These are phyloP conservation scores for Perodicticus potto DNA, from an alignment of 2,797 vertebrate genomes.

Conservation along the genomic window DNA sequence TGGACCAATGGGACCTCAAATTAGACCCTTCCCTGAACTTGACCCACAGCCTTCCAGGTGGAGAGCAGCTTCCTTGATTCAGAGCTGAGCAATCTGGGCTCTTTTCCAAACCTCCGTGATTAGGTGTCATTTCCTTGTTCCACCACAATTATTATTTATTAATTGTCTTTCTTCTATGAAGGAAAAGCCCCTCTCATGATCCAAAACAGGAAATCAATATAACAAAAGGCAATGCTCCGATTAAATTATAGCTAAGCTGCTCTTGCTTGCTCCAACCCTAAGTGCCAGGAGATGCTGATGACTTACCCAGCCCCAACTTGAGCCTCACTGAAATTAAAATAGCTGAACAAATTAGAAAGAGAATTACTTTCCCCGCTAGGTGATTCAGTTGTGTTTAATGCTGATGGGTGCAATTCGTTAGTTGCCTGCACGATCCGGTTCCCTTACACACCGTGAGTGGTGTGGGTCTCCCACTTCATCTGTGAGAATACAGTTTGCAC, in stretches of 20 bases:
- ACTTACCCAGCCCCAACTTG: no score
- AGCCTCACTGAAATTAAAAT: background rate
- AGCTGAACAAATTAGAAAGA: slow-evolving; percentile 32
- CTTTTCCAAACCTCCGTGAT: background rate
- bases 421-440: no score
- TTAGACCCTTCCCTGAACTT: background rate
- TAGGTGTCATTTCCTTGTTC: background rate
- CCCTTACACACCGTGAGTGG: fast-evolving
- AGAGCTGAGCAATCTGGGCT: background rate
- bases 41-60: background rate
- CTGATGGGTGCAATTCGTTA: background rate
- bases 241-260: background rate
- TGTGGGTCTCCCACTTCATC: background rate
- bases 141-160: background rate
- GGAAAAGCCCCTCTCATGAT: background rate
- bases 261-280: background rate
- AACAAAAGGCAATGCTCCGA: fast-evolving
- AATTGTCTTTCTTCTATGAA: background rate
- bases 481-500: background rate
- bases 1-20: background rate
- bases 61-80: background rate
- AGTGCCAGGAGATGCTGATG: background rate
- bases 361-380: background rate
- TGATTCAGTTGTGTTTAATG: fast-evolving
- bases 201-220: background rate